Evolutionary conservation across 2,113 vertebrate genomes (phyloP).

Genomic region (Rhea pennata): DNA sequence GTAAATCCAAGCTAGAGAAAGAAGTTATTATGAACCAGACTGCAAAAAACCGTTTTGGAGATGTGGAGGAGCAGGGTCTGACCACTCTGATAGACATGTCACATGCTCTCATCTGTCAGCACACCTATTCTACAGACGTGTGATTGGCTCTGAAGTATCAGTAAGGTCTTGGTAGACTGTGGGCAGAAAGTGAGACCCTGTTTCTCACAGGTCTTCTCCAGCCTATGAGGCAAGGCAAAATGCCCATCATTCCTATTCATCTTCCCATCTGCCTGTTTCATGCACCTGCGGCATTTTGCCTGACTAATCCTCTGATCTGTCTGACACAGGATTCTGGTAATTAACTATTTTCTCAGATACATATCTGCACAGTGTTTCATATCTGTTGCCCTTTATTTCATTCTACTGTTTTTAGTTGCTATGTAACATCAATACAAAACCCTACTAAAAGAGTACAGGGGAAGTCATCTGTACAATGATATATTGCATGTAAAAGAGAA

Average conservation of each 20-base stretch:
- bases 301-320: not conserved
- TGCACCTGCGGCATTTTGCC: fast-evolving
- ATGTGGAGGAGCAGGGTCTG: not conserved
- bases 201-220: not conserved
- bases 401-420: not conserved
- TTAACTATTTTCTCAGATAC: not conserved
- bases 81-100: no score
- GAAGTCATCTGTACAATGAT: not conserved
- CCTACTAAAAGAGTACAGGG: not conserved
- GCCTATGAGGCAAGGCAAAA: not conserved
- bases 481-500: not conserved
- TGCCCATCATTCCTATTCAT: not conserved
- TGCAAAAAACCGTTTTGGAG: not conserved
- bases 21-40: not conserved
- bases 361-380: not conserved
- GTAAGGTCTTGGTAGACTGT: not conserved
- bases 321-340: not conserved
- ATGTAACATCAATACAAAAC: not conserved
- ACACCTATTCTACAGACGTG: fast-evolving
- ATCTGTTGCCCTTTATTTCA: not conserved
- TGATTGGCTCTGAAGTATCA: not conserved
- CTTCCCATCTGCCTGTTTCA: not conserved
- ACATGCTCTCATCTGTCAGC: not conserved
- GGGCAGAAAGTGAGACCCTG: not conserved
- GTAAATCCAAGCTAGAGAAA: not conserved